Percentiles rank a stretch among this genome's conserved stretches.
Conservation (phyloP, 2,888 invertebrate species). For the Acholoe squamosa region DNA sequence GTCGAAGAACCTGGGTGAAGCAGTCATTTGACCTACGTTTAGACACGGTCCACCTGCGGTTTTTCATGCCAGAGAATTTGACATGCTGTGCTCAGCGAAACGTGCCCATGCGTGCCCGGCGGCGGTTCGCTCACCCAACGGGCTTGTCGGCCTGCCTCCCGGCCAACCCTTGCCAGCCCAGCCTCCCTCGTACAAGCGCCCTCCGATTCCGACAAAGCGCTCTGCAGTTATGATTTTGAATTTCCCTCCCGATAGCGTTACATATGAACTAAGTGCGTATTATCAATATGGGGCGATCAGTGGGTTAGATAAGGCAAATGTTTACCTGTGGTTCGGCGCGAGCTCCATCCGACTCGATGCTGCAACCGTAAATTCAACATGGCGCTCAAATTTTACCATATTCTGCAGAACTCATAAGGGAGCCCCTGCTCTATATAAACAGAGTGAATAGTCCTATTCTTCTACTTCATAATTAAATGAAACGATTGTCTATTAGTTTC, state of each 20-base stretch:
- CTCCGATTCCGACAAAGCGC: neutral
- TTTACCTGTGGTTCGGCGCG: slow-evolving; percentile 37
- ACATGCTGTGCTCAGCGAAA: slow-evolving; percentile 6
- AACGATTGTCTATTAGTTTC: too few species aligned
- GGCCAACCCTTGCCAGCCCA: neutral
- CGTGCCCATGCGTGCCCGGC: slow-evolving; percentile 29
- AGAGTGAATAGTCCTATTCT: too few species aligned
- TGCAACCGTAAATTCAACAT: slow-evolving; percentile 53
- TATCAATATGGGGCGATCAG: neutral
- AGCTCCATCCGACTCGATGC: neutral
- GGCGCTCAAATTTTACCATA: slow-evolving; percentile 48
- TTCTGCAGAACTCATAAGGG: neutral
- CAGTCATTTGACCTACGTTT: too few species aligned
- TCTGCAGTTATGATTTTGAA: neutral
- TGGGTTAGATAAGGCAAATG: neutral
- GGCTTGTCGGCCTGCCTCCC: neutral
- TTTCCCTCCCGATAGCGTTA: neutral
- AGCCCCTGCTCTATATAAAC: neutral
- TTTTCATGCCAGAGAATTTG: neutral
- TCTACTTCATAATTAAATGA: too few species aligned
- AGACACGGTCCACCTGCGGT: too few species aligned
- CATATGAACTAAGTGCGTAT: neutral
- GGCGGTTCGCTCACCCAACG: neutral
- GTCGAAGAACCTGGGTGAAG: too few species aligned
- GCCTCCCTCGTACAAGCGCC: neutral